Base-by-base conservation (phyloP, 2,888 invertebrate genomes). In the Lepidocyrtinus sp. region DNA sequence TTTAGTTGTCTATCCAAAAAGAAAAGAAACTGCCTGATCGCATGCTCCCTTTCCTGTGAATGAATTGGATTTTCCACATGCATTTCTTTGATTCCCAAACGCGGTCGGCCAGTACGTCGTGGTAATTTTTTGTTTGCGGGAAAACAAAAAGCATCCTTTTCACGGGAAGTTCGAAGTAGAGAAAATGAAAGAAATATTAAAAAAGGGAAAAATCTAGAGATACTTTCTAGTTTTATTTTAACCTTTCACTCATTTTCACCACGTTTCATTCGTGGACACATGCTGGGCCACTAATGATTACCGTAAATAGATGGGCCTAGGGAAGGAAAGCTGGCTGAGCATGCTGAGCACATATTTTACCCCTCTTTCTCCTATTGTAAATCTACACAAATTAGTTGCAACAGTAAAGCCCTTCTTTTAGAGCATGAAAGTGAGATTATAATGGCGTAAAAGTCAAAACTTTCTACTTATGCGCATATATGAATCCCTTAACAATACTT, bases 201-300 rank as follows among this genome's bases (percentile, higher is more conserved):
- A 70, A 55, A 24, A 62, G 45, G 26, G 19, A 24, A 59, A 70
- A 80, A 36, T 27, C 9, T 15, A 62, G 62, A 62, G 46, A 69
- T 67, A 45, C 25, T 72, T 64, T 72, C 63, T 64, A 15, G 26
- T 75, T 76, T 62, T 72, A 70, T 72, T 75, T 74, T 81, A 81
- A 81, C 81, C 81, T 81, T 81, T 81, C 81, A 81, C 75, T 81
- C 81, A 81, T 72, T 81, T 81, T 81, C 75, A 68, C 72, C 72
- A 78, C 72, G 76, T 73, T 78, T 73, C 78, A 81, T 81, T 81
- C 81, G 68, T 59, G 81, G 71, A 71, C 81, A 72, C 81, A 75
- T 75, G 81, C 81, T 81, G 81, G 72, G 81, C 75, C 72, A 73
- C 81, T 81, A 81, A 81, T 81, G 81, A 81, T 81, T 81, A 81